These are phyloP conservation scores for Poicephalus gulielmi DNA, from an alignment of 2,113 vertebrate genomes.

Conservation along the genomic window DNA sequence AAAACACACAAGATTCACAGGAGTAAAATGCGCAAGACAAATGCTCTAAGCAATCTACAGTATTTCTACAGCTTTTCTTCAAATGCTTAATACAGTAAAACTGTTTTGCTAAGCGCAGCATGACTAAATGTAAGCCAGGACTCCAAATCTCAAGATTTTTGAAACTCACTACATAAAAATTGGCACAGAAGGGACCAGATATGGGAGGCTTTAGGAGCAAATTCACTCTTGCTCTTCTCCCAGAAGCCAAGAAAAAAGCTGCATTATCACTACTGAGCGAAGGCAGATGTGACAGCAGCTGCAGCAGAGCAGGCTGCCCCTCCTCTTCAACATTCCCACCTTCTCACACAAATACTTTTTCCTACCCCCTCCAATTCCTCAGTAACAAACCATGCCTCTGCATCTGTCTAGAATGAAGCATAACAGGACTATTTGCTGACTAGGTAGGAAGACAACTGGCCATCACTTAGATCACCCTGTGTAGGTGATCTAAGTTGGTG, in stretches of 20 bases:
- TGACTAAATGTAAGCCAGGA: not conserved
- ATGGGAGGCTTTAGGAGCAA: not conserved
- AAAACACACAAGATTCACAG: not conserved
- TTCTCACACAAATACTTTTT: not conserved
- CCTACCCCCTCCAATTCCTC: not conserved
- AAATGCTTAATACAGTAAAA: not conserved
- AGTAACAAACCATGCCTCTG: not conserved
- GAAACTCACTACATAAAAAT: not conserved
- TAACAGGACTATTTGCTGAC: not conserved
- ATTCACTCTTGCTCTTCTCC: not conserved
- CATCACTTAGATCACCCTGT: not conserved
- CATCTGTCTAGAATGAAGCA: not conserved
- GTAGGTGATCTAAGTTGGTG: not conserved
- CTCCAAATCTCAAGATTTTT: not conserved
- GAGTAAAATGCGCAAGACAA: not conserved
- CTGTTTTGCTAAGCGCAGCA: not conserved
- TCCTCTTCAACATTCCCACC: not conserved
- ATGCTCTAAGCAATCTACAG: not conserved
- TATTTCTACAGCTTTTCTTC: not conserved
- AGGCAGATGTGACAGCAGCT: not conserved
- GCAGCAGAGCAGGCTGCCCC: not conserved
- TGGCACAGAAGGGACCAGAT: not conserved
- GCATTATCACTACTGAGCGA: not conserved
- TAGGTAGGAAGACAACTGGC: not conserved
- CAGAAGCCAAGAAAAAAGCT: not conserved